Conservation (phyloP, 2,888 invertebrate species). For the Diploptera punctata region DNA sequence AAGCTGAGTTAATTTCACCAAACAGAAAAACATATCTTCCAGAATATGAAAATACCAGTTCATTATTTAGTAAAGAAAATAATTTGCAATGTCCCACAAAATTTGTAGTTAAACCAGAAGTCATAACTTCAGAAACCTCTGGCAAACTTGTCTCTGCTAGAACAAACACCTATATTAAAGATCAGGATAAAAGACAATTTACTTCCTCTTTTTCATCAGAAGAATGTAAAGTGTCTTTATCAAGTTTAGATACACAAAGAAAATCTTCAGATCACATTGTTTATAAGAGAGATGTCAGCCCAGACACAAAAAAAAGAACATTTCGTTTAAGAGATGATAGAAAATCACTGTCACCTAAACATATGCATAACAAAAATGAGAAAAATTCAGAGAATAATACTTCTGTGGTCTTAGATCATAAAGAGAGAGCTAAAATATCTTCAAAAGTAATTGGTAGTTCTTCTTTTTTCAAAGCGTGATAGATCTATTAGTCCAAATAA, state of each 20-base stretch:
- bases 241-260: too few species aligned
- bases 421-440: not conserved
- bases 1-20: not conserved
- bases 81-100: not conserved
- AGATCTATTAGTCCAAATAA: slow-evolving; percentile 5
- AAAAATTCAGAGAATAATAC: not conserved
- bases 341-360: not conserved
- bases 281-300: not conserved
- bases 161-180: not conserved
- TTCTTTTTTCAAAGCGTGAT: not conserved
- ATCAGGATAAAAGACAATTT: not conserved
- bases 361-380: not conserved
- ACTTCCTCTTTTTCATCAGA: not conserved
- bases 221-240: not conserved
- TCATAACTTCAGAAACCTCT: not conserved
- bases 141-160: not conserved
- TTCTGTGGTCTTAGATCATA: not conserved
- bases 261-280: not conserved
- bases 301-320: not conserved
- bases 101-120: not conserved
- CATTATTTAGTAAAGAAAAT: not conserved
- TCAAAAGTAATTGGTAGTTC: not conserved
- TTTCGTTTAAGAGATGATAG: not conserved
- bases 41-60: not conserved
- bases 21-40: not conserved